phyloP scores from a whole-genome alignment of 1,140 invertebrate genomes.

The Atopsyche davidsoni region DNA sequence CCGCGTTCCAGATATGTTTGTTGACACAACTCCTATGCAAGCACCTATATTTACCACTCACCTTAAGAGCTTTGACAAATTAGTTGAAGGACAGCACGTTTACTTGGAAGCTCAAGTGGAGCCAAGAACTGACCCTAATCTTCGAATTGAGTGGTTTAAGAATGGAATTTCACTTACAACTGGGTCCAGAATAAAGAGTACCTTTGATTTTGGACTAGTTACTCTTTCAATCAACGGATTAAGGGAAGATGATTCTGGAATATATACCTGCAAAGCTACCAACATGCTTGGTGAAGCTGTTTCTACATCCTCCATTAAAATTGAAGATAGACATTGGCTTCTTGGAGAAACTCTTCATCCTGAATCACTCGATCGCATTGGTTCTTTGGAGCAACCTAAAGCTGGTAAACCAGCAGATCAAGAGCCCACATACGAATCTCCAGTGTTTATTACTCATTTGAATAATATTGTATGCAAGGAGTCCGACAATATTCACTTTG shows the following conservation, averaged over 20 bases:
- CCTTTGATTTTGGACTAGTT: constrained; percentile 92
- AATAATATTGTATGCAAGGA: constrained; percentile 88
- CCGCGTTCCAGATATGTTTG: constrained; percentile 75
- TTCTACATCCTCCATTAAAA: constrained; percentile 84
- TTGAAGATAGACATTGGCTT: constrained; percentile 81
- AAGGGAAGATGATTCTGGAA: constrained; percentile 83
- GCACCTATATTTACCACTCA: constrained; percentile 89
- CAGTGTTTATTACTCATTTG: constrained; percentile 84
- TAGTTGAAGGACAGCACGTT: constrained; percentile 84
- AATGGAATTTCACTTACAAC: constrained; percentile 82
- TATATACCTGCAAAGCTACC: constrained; percentile 90
- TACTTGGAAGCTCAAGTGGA: constrained; percentile 92
- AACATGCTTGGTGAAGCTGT: constrained; percentile 87
- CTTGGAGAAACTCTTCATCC: constrained; percentile 86
- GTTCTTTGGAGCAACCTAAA: constrained; percentile 76
- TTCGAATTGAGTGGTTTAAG: constrained; percentile 88
- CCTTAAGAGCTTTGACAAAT: constrained; percentile 76
- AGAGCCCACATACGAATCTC: constrained; percentile 75
- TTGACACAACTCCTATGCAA: constrained; percentile 74
- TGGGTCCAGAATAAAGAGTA: constrained; percentile 77
- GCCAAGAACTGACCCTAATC: constrained; percentile 92
- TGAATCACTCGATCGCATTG: constrained; percentile 80
- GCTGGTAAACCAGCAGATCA: constrained; percentile 54
- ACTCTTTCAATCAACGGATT: constrained; percentile 82
- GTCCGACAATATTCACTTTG: constrained; percentile 87